These are phyloP conservation scores for Phrynocephalus forsythii DNA, from an alignment of 2,797 vertebrate genomes.

Conservation along the genomic window DNA sequence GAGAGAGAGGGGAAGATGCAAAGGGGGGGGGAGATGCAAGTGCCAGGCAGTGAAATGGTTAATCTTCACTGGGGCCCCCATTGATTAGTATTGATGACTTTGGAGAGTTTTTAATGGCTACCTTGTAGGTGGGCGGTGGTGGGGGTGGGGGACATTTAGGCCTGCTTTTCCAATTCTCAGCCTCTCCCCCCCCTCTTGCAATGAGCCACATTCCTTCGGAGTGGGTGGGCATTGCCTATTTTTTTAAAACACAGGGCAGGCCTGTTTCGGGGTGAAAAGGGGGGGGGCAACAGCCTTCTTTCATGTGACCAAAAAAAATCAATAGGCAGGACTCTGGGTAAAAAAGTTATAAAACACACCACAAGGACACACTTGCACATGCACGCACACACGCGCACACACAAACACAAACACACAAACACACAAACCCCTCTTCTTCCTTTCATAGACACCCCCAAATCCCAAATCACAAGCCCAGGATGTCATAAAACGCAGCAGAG, in stretches of 20 bases:
- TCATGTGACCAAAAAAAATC: slow-evolving; percentile 78
- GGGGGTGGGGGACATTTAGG: slow-evolving; percentile 66
- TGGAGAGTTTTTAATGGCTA: slow-evolving; percentile 83
- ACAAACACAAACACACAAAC: background rate
- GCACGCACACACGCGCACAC: no score
- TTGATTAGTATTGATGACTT: slow-evolving; percentile 90
- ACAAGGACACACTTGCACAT: background rate
- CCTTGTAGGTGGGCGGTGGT: slow-evolving; percentile 79
- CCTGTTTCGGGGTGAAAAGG: slow-evolving; percentile 50
- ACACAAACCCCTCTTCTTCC: slow-evolving; percentile 46
- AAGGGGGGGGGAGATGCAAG: no score
- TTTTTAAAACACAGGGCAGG: slow-evolving; percentile 81
- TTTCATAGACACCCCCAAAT: slow-evolving; percentile 13
- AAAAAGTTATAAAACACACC: slow-evolving; percentile 72
- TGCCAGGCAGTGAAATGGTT: slow-evolving; percentile 60
- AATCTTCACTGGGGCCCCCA: slow-evolving; percentile 73
- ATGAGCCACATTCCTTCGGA: slow-evolving; percentile 91
- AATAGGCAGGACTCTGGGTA: slow-evolving; percentile 75
- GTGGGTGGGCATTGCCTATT: slow-evolving; percentile 85
- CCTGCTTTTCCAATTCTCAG: slow-evolving; percentile 77
- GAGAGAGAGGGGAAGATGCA: background rate
- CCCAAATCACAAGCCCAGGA: slow-evolving; percentile 1
- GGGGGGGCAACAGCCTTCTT: slow-evolving; percentile 56
- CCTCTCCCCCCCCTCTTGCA: slow-evolving; percentile 75
- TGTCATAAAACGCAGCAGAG: background rate